Evolutionary conservation across 2,113 vertebrate species (phyloP).

Genomic region (Antechinus stuartii): DNA sequence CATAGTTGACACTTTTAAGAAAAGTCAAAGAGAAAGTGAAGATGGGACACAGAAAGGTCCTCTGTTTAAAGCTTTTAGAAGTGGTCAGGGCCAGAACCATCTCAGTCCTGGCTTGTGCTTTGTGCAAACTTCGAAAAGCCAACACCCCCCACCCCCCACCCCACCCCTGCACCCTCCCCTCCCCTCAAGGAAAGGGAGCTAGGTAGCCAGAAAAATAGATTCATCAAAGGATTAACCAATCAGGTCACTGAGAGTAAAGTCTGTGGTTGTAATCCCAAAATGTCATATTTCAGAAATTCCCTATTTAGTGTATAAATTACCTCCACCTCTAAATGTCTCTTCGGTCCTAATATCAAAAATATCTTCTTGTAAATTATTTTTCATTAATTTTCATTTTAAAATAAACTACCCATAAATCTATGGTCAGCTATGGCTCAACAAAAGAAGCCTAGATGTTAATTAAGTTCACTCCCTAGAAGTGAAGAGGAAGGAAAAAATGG

Average conservation of each 20-base stretch:
- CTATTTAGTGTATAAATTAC: slow-evolving; percentile 71
- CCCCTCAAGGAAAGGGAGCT: slow-evolving; percentile 6
- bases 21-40: slow-evolving; percentile 48
- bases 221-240: slow-evolving; percentile 54
- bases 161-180: background rate
- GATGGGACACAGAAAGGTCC: slow-evolving; percentile 60
- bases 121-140: slow-evolving; percentile 75
- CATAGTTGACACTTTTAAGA: slow-evolving; percentile 73
- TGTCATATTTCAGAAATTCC: slow-evolving; percentile 65
- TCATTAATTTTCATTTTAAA: slow-evolving; percentile 71
- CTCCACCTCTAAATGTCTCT: slow-evolving; percentile 55
- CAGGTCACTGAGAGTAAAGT: slow-evolving; percentile 50
- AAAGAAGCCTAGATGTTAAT: slow-evolving; percentile 85
- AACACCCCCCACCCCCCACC: background rate
- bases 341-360: slow-evolving; percentile 86
- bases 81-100: slow-evolving; percentile 65
- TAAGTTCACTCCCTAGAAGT: slow-evolving; percentile 78
- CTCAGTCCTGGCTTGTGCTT: slow-evolving; percentile 77
- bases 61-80: slow-evolving; percentile 77
- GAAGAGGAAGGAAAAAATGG: slow-evolving; percentile 81
- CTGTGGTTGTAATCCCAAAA: slow-evolving; percentile 74
- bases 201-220: slow-evolving; percentile 23
- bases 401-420: slow-evolving; percentile 81
- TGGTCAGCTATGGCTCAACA: slow-evolving; percentile 84
- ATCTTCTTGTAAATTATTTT: slow-evolving; percentile 76